Conservation (phyloP, 2,888 invertebrate genomes). For the Tortrix viridana region DNA sequence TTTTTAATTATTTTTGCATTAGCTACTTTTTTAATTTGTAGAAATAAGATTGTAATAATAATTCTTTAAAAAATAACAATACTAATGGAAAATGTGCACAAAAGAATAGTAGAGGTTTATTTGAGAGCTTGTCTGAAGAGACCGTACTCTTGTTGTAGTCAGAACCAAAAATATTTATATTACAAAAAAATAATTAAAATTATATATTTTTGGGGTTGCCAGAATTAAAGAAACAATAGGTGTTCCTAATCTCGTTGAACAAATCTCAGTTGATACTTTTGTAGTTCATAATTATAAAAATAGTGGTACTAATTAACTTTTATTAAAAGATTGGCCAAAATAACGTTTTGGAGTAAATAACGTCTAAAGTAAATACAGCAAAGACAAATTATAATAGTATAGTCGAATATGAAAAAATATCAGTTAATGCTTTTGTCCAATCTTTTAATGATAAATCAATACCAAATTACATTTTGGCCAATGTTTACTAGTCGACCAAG, state of each 20-base stretch:
- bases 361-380: background rate
- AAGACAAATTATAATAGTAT: background rate
- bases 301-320: background rate
- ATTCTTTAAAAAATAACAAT: slow-evolving; percentile 19
- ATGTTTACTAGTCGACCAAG: no score
- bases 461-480: background rate
- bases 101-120: slow-evolving; percentile 19
- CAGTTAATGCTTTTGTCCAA: background rate
- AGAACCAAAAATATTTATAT: slow-evolving; percentile 3
- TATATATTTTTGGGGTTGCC: slow-evolving; percentile 1
- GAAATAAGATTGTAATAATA: slow-evolving; percentile 24
- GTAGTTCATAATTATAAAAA: slow-evolving; percentile 1
- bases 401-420: background rate
- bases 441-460: background rate
- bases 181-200: background rate
- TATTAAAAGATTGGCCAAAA: background rate
- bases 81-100: slow-evolving; percentile 36
- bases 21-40: background rate
- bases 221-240: slow-evolving; percentile 12
- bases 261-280: slow-evolving; percentile 1
- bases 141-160: slow-evolving; percentile 1
- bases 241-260: slow-evolving; percentile 16
- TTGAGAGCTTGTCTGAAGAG: slow-evolving; percentile 16
- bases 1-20: background rate
- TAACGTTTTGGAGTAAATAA: background rate